Evolutionary conservation across 2,888 invertebrate species (phyloP), one percentile per base, ranked within the genome.

Genomic region (Andrena haemorrhoa): DNA sequence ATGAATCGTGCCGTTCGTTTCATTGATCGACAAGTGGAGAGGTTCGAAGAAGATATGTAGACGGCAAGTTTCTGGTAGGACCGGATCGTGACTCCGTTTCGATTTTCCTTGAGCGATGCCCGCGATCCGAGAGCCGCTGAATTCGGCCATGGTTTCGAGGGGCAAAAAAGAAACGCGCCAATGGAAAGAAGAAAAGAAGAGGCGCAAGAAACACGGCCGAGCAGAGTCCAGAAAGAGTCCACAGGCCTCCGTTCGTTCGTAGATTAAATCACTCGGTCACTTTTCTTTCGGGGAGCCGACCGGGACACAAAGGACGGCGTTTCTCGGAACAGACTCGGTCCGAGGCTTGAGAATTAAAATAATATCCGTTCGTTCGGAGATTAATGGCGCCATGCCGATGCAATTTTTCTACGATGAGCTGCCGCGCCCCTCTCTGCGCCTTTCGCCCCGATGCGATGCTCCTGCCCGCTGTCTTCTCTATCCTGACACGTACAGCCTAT

Each of bases 321-420:
- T 92, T 92, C 92, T 91, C 86, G 90, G 92, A 92, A 91, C 89
- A 88, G 89, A 86, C 83, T 89, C 86, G 86, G 83, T 79, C 84
- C 86, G 85, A 89, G 89, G 84, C 86, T 89, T 77, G 86, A 89
- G 90, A 92, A 92, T 91, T 91, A 92, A 92, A 92, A 92, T 92
- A 92, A 92, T 92, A 92, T 92, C 91, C 90, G 90, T 85, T 89
- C 88, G 90, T 91, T 90, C 90, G 86, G 87, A 91, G 92, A 92
- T 92, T 91, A 92, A 92, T 91, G 92, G 90, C 90, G 88, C 88
- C 90, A 85, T 70, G 88, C 83, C 88, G 88, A 89, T 91, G 88
- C 89, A 89, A 91, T 90, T 91, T 91, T 88, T 92, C 86, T 87
- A 80, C 85, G 81, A 86, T 77, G 84, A 72, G 75, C 66, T 72